Percentiles rank a stretch among this genome's conserved stretches.
These are phyloP conservation scores for Leptoteleia sp. DNA, from an alignment of 1,140 invertebrate genomes.

Conservation along the genomic window DNA sequence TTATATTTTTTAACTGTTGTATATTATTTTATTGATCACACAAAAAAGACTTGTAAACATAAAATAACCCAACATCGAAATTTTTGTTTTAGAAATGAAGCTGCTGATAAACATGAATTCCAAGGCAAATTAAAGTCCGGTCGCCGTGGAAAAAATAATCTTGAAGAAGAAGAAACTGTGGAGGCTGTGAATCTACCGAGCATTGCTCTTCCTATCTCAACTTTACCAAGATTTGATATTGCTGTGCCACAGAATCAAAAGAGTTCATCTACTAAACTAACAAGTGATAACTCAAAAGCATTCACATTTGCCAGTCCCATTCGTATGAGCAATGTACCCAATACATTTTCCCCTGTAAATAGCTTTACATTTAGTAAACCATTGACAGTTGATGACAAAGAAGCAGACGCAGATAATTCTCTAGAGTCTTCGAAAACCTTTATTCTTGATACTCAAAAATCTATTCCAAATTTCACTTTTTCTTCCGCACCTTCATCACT, in stretches of 20 bases:
- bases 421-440: slow-evolving; percentile 49
- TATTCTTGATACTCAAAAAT: slow-evolving; percentile 14
- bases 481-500: slow-evolving; percentile 68
- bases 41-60: too few species aligned
- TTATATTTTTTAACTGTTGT: too few species aligned
- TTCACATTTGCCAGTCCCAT: slow-evolving; percentile 79
- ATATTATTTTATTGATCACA: too few species aligned
- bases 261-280: slow-evolving; percentile 1
- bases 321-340: slow-evolving; percentile 67
- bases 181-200: slow-evolving; percentile 83
- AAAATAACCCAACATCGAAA: too few species aligned
- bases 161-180: slow-evolving; percentile 77
- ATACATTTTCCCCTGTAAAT: slow-evolving; percentile 77
- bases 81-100: slow-evolving; percentile 59
- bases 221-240: slow-evolving; percentile 84
- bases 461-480: slow-evolving; percentile 74
- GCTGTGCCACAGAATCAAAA: slow-evolving; percentile 73
- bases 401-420: slow-evolving; percentile 51
- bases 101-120: slow-evolving; percentile 65
- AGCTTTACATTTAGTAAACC: slow-evolving; percentile 83
- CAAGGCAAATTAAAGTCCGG: slow-evolving; percentile 66
- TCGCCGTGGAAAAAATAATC: slow-evolving; percentile 70
- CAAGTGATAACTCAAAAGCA: slow-evolving; percentile 54
- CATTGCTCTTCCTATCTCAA: slow-evolving; percentile 84
- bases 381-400: slow-evolving; percentile 62